Evolutionary conservation across 2,888 invertebrate genomes (phyloP), one percentile per base, ranked within the genome.

Genomic region (Epsilonema sp.): DNA sequence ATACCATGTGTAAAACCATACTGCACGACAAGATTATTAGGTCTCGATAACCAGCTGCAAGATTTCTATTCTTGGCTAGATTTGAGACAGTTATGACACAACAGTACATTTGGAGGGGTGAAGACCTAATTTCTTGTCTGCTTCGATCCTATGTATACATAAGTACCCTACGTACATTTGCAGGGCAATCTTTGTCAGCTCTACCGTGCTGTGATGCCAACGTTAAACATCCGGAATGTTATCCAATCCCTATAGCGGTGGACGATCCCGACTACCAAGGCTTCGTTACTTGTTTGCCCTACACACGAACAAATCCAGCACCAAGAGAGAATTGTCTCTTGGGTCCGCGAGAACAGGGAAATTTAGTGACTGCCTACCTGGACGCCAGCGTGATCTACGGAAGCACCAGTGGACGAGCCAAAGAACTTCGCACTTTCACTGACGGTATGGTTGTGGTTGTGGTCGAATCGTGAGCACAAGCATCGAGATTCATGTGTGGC

Each of bases 351-450:
- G 87, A 89, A 58, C 89, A 89, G 70, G 79, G 86, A 19, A 90
- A 92, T 66, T 84, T 87, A 63, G 87, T 87, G 62, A 83, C 87
- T 0, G 83, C 83, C 0, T 90, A 78, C 67, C 70, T 90, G 46
- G 65, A 65, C 48, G 63, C 52, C 3, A 86, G 86, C 0, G 80
- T 80, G 52, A 71, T 92, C 23, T 90, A 90, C 61, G 90, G 90
- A 1, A 85, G 86, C 61, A 83, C 85, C 58, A 73, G 74, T 1
- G 89, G 89, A 62, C 76, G 83, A 26, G 76, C 78, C 0, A 74
- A 77, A 37, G 75, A 78, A 46, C 70, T 92, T 24, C 75, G 85
- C 42, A 78, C 82, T 0, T 65, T 79, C 77, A 49, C 55, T 58
- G 79, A 78, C 45, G 90, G 90, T 0, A 22, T 26, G 51, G n/a